Percentiles rank a stretch among this genome's conserved stretches.
phyloP scores from a whole-genome alignment of 1,140 invertebrate species.

The Samia ricini region DNA sequence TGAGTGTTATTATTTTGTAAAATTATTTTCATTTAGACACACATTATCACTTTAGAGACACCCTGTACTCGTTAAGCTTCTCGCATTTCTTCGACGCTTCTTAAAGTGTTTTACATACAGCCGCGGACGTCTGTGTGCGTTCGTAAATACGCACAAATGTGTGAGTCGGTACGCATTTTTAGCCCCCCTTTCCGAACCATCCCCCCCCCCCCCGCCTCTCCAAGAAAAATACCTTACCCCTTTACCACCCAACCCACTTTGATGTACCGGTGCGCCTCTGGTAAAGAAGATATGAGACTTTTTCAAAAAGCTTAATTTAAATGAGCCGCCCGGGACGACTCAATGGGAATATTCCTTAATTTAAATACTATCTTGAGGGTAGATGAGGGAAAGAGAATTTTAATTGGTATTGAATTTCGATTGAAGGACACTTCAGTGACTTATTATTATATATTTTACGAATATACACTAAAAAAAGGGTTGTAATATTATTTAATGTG shows the following conservation, averaged over 20 bases:
- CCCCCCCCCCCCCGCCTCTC: constrained; percentile 47
- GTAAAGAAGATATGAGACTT: constrained; percentile 76
- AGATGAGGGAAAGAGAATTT: constrained; percentile 50
- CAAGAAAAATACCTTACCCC: constrained; percentile 75
- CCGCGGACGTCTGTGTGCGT: constrained; percentile 57
- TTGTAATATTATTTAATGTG: too few relatives aligned
- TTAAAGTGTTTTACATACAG: constrained; percentile 78
- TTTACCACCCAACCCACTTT: constrained; percentile 66
- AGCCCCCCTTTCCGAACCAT: constrained; percentile 30
- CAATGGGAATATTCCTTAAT: constrained; percentile 72
- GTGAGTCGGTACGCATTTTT: constrained; percentile 71
- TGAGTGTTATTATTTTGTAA: not conserved
- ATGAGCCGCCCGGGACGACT: constrained; percentile 69
- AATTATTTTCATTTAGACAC: not conserved
- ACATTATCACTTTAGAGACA: constrained; percentile 20
- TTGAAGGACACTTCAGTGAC: constrained; percentile 50
- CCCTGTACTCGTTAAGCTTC: constrained; percentile 68
- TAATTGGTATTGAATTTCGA: constrained; percentile 77
- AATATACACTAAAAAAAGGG: not conserved
- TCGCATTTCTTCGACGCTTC: constrained; percentile 77
- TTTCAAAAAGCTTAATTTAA: constrained; percentile 78
- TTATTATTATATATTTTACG: constrained; percentile 6
- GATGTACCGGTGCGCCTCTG: constrained; percentile 70
- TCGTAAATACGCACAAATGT: constrained; percentile 71
- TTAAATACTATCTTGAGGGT: constrained; percentile 71